Evolutionary conservation across 2,113 vertebrate genomes (phyloP), one percentile per base, ranked within the genome.

Genomic region (Muntiacus reevesi): DNA sequence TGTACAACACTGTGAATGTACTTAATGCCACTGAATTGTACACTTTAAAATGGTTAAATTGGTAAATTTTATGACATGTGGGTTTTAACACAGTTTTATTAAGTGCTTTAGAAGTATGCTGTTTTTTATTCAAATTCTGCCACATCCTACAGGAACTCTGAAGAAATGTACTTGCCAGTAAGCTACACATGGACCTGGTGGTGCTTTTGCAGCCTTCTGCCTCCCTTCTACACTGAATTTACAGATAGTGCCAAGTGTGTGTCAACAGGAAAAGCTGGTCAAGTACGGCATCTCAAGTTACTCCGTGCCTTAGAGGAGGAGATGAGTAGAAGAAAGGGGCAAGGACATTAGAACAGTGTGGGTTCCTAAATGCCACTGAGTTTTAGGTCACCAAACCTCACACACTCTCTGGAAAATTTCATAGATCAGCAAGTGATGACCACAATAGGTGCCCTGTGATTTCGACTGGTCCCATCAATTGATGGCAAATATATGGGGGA

Each of bases 291-390:
- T 86, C 83, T 85, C 87, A 79, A 71, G 71, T 95, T 89, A 86
- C 92, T n/a, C 23, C 82, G 28, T 74, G 54, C 50, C 94, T 83
- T 90, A 57, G 60, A 86, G 64, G 36, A 87, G 25, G 57, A 71
- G 84, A 64, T 40, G 45, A 52, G 16, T 16, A 76, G 50, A 96
- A 90, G 62, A 90, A 94, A 90, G 25, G 64, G 52, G 12, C 52
- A 74, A 94, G 87, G 82, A 67, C 2, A 17, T 67, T 88, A 76
- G 43, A 96, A 71, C 40, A 62, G 60, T 11, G 21, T 64, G 36
- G 52, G 28, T 28, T 40, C 40, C 43, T 96, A 87, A 96, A 89
- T 83, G 95, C 84, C 94, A 95, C 74, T 90, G 59, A 59, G 59
- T 25, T 91, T 93, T 50, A 78, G 23, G 55, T 57, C 40, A 59